phyloP scores from a whole-genome alignment of 2,797 vertebrate species.

The Myotis pilosus region DNA sequence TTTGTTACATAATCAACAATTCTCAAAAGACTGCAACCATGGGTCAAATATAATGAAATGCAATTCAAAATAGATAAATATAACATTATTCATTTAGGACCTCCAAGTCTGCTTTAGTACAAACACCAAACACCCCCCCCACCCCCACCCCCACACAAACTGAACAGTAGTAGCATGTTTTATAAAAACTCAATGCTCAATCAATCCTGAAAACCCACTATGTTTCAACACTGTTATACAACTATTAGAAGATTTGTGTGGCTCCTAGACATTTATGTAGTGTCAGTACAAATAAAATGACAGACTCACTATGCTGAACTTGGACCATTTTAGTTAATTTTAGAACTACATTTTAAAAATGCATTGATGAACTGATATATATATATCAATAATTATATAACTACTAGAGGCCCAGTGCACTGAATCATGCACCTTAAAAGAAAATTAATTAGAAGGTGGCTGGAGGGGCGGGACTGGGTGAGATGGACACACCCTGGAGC shows the following conservation, averaged over 20 bases:
- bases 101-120: not conserved
- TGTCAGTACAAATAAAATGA: not conserved
- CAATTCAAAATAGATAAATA: not conserved
- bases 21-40: not conserved
- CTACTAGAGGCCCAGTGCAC: too few species aligned
- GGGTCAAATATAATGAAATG: slow-evolving; percentile 36
- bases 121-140: not conserved
- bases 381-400: not conserved
- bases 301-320: not conserved
- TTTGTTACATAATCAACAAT: not conserved
- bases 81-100: not conserved
- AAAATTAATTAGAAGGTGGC: too few species aligned
- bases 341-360: not conserved
- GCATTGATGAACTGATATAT: not conserved
- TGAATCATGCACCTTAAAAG: too few species aligned
- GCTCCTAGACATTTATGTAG: not conserved
- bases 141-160: not conserved
- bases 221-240: not conserved
- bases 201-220: slow-evolving; percentile 10
- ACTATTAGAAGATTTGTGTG: not conserved
- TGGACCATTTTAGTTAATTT: not conserved
- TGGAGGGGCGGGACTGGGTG: too few species aligned
- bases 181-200: not conserved
- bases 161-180: not conserved
- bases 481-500: too few species aligned